phyloP scores from a whole-genome alignment of 2,113 vertebrate genomes.

The Sciurus niger region DNA sequence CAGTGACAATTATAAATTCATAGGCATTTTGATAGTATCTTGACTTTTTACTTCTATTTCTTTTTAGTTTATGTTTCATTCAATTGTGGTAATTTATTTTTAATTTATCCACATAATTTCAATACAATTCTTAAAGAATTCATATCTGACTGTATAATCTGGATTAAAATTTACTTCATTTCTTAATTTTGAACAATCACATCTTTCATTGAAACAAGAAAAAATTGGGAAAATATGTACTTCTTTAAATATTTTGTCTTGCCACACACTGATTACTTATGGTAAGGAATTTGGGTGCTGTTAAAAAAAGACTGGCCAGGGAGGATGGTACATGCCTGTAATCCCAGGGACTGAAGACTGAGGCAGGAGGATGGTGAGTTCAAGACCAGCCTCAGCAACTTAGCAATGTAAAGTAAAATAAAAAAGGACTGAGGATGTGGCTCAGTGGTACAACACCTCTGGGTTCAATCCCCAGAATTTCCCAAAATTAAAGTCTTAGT shows the following conservation, averaged over 20 bases:
- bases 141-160: neutral
- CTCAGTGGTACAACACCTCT: too few species aligned
- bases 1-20: neutral
- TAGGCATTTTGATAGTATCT: neutral
- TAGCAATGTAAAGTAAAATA: too few species aligned
- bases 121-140: neutral
- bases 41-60: neutral
- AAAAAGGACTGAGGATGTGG: too few species aligned
- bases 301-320: neutral
- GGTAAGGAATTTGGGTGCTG: neutral
- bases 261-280: neutral
- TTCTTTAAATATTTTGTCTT: neutral
- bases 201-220: neutral
- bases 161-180: neutral
- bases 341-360: too few species aligned
- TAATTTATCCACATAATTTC: neutral
- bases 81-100: neutral
- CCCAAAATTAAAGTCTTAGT: neutral
- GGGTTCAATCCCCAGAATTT: too few species aligned
- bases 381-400: too few species aligned
- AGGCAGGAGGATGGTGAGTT: too few species aligned
- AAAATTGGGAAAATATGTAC: neutral
- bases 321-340: too few species aligned
- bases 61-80: neutral
- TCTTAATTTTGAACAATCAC: neutral